phyloP scores from a whole-genome alignment of 2,888 invertebrate species.

The Leucophora obtusa region DNA sequence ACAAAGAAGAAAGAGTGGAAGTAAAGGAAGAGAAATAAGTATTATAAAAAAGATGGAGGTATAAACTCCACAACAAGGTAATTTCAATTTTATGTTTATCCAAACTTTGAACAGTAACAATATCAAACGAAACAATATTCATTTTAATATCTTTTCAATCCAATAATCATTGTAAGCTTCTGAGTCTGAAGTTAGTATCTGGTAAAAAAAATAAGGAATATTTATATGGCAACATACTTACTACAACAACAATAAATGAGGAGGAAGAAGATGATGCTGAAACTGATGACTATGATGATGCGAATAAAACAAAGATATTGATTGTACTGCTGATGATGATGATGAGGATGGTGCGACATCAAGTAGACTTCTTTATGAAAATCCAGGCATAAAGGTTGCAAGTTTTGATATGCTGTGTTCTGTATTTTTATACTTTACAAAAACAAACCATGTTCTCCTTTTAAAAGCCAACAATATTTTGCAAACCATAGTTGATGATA shows the following conservation, averaged over 20 bases:
- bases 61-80: slow-evolving; percentile 45
- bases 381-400: slow-evolving; percentile 31
- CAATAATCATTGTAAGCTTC: slow-evolving; percentile 68
- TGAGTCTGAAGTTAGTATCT: slow-evolving; percentile 65
- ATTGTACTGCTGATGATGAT: slow-evolving; percentile 47
- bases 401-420: slow-evolving; percentile 56
- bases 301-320: slow-evolving; percentile 56
- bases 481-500: slow-evolving; percentile 50
- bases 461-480: slow-evolving; percentile 53
- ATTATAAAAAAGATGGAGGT: slow-evolving; percentile 50
- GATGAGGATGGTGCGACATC: slow-evolving; percentile 54
- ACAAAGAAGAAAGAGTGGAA: slow-evolving; percentile 41
- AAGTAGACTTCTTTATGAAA: slow-evolving; percentile 48
- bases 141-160: slow-evolving; percentile 77
- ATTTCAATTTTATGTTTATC: slow-evolving; percentile 56
- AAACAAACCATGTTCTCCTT: slow-evolving; percentile 52
- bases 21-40: slow-evolving; percentile 10
- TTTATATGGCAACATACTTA: slow-evolving; percentile 24
- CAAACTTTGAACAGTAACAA: slow-evolving; percentile 30
- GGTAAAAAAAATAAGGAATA: slow-evolving; percentile 57
- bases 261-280: slow-evolving; percentile 14
- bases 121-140: slow-evolving; percentile 69
- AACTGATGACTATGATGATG: slow-evolving; percentile 49
- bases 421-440: slow-evolving; percentile 6
- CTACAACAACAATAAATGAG: slow-evolving; percentile 5